These are phyloP conservation scores for Chauna torquata DNA, from an alignment of 2,113 vertebrate genomes.

Conservation along the genomic window DNA sequence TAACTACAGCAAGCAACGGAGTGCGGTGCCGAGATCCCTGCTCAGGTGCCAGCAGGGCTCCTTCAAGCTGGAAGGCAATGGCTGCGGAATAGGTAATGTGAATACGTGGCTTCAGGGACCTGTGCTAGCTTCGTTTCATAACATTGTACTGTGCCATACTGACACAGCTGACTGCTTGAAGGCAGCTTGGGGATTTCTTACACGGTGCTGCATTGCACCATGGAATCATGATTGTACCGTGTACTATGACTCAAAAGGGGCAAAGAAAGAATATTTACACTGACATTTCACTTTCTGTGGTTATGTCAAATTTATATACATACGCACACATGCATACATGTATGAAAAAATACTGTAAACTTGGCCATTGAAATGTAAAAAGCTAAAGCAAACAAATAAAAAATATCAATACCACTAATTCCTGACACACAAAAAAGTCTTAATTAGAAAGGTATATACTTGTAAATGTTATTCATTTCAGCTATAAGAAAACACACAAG, in stretches of 20 bases:
- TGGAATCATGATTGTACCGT: neutral
- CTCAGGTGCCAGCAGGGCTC: fast-evolving
- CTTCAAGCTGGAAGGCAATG: neutral
- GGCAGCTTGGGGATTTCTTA: neutral
- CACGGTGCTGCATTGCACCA: neutral
- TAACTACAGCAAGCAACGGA: neutral
- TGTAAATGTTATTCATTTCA: neutral
- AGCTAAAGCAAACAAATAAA: neutral
- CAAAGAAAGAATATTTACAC: neutral
- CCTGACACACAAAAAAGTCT: neutral
- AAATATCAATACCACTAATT: neutral
- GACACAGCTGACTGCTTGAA: neutral
- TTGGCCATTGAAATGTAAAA: neutral
- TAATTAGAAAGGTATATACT: neutral
- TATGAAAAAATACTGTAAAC: neutral
- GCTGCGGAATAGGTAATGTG: neutral
- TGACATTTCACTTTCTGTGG: neutral
- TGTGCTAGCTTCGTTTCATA: neutral
- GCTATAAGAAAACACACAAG: neutral
- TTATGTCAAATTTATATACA: neutral
- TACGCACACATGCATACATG: neutral
- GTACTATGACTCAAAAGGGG: neutral
- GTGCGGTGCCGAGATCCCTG: fast-evolving
- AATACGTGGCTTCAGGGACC: neutral
- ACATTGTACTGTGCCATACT: fast-evolving